Evolutionary conservation across 2,797 vertebrate species (phyloP).

Genomic region (Pseudotriccus pelzelni): DNA sequence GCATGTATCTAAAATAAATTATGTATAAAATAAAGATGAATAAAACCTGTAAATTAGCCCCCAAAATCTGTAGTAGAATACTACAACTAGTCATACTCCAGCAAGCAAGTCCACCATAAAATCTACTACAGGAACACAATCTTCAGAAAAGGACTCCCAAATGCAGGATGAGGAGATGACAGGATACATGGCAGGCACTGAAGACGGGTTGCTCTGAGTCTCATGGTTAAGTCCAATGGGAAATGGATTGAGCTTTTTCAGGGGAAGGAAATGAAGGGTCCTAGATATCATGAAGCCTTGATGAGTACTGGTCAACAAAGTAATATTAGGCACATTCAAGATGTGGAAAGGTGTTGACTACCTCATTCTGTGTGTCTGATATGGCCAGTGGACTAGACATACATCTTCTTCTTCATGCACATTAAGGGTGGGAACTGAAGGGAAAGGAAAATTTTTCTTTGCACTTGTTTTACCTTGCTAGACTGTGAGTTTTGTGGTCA

Average conservation of each 20-base stretch:
- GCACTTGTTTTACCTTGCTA: background rate
- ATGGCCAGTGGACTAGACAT: background rate
- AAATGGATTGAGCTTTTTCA: background rate
- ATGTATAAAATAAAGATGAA: background rate
- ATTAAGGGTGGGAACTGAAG: background rate
- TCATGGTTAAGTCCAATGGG: background rate
- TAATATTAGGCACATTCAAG: background rate
- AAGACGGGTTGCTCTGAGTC: background rate
- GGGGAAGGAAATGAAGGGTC: background rate
- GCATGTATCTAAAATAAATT: background rate
- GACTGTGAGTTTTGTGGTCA: background rate
- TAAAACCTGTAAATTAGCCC: background rate
- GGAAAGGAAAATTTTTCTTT: background rate
- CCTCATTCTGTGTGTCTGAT: background rate
- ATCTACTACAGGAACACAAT: background rate
- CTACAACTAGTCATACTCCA: background rate
- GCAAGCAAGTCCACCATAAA: background rate
- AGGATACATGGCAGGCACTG: fast-evolving
- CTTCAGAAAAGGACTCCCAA: background rate
- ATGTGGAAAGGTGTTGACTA: background rate
- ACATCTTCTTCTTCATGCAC: background rate
- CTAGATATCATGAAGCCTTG: background rate
- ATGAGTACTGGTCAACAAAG: background rate
- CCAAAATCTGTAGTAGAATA: background rate
- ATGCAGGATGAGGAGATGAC: background rate